phyloP scores from a whole-genome alignment of 1,140 invertebrate species.

The Galleria mellonella region DNA sequence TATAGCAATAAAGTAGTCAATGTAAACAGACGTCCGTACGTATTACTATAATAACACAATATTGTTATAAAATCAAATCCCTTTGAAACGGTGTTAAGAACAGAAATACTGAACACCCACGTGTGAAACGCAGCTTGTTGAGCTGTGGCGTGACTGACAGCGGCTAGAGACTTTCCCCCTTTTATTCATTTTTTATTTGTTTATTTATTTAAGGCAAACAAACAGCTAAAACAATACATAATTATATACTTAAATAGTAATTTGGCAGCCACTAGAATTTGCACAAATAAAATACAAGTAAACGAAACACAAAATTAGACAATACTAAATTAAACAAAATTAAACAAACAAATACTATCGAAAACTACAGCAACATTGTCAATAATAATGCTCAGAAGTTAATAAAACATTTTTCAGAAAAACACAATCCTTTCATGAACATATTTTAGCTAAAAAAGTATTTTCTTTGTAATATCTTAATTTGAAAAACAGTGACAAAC shows the following conservation, averaged over 20 bases:
- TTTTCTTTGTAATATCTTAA: too few relatives aligned
- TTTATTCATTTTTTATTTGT: neutral
- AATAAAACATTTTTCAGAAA: neutral
- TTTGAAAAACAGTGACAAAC: neutral
- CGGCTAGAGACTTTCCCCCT: too few relatives aligned
- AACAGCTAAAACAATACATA: too few relatives aligned
- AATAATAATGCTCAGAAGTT: too few relatives aligned
- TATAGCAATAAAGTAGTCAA: neutral
- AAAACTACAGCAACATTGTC: too few relatives aligned
- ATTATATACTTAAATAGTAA: too few relatives aligned
- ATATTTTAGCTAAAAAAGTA: neutral
- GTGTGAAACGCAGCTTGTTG: slow-evolving; percentile 4
- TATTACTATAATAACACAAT: slow-evolving; percentile 10
- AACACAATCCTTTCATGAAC: neutral
- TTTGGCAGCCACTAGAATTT: too few relatives aligned
- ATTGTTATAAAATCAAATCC: slow-evolving; percentile 49
- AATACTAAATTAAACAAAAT: too few relatives aligned
- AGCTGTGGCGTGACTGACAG: neutral
- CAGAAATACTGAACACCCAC: slow-evolving; percentile 33
- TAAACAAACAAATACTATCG: too few relatives aligned
- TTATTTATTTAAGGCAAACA: neutral
- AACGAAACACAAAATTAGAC: too few relatives aligned
- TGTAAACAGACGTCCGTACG: slow-evolving; percentile 18
- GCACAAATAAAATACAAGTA: too few relatives aligned
- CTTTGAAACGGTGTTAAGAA: slow-evolving; percentile 37